A percentile compares a stretch with the other conserved stretches of the same genome.
These are phyloP conservation scores for Fulica atra DNA, from an alignment of 2,113 vertebrate species.

Conservation along the genomic window DNA sequence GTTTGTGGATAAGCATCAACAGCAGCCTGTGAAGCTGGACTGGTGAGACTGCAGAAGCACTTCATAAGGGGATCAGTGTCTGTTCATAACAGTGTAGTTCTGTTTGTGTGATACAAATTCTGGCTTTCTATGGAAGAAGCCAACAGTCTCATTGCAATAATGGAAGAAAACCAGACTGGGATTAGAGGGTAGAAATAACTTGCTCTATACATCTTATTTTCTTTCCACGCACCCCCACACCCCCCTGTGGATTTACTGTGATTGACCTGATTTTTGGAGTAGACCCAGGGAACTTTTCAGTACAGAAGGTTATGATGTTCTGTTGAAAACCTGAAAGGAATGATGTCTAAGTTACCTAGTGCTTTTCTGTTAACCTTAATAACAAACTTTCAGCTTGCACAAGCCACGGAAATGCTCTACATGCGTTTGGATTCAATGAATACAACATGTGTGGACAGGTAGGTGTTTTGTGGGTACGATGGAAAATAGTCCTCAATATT, in stretches of 20 bases:
- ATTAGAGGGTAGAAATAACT: not conserved
- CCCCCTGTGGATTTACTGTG: not conserved
- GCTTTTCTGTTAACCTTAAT: conserved; percentile 75
- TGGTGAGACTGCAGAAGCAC: not conserved
- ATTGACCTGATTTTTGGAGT: not conserved
- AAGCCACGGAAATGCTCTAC: conserved; percentile 98
- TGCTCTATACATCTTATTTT: too few relatives aligned
- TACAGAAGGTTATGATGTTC: not conserved
- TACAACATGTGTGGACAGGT: conserved; percentile 94
- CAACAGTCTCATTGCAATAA: not conserved
- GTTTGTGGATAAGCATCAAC: not conserved
- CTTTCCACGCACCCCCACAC: too few relatives aligned
- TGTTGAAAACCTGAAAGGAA: not conserved
- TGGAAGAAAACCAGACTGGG: not conserved
- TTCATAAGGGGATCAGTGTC: not conserved
- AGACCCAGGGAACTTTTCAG: not conserved
- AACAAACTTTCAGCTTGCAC: conserved; percentile 84
- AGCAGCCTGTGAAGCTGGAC: not conserved
- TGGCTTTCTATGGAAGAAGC: not conserved
- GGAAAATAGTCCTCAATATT: not conserved
- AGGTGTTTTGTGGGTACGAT: not conserved
- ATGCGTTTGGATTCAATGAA: conserved; percentile 98
- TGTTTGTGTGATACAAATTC: not conserved
- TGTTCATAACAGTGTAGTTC: not conserved
- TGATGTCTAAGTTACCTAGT: not conserved